Base-by-base conservation (phyloP, 2,888 invertebrate genomes). In the Dendrolimus houi region DNA sequence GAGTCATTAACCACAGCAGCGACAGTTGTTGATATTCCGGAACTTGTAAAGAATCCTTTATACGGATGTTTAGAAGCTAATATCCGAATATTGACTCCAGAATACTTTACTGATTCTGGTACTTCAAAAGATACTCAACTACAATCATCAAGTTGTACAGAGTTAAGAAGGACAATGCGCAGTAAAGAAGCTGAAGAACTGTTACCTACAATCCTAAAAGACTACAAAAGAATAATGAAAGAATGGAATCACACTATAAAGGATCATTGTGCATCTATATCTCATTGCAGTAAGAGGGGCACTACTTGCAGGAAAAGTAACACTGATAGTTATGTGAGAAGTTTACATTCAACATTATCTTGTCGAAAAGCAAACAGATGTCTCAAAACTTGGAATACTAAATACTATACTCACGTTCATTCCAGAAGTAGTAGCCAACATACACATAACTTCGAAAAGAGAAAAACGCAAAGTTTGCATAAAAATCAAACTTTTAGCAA, bases 151-250 rank as follows among this genome's bases (percentile, higher is more conserved):
- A 88, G 83, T 64, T 90, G 90, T 63, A 84, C 87, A 7, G 90
- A 90, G 65, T 67, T 90, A 56, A 76, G 83, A 64, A 73, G 83
- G 58, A 84, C 87, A 3, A 84, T 85, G 82, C 72, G 70, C 60
- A 75, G 69, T 63, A 76, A 77, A 59, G 69, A 71, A 54, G 59
- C 79, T 7, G 77, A 75, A 55, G 79, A 86, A 57, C 66, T 89
- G 9, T 66, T 85, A 53, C 64, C 75, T 17, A 82, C 67, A 53
- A 85, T 91, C 58, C 72, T 88, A 1, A 85, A 76, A 58, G 91
- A 91, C 70, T 91, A 91, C 62, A 87, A 87, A 71, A 79, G 77
- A 60, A 87, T 88, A 65, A 91, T 91, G 89, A 87, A 83, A 56
- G 86, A 90, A 66, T 91, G 91, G 91, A 91, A 91, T 62, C 78